A percentile compares a stretch with the other conserved stretches of the same genome.
Conservation (phyloP, 2,113 vertebrate species). For the Pedetes capensis region DNA sequence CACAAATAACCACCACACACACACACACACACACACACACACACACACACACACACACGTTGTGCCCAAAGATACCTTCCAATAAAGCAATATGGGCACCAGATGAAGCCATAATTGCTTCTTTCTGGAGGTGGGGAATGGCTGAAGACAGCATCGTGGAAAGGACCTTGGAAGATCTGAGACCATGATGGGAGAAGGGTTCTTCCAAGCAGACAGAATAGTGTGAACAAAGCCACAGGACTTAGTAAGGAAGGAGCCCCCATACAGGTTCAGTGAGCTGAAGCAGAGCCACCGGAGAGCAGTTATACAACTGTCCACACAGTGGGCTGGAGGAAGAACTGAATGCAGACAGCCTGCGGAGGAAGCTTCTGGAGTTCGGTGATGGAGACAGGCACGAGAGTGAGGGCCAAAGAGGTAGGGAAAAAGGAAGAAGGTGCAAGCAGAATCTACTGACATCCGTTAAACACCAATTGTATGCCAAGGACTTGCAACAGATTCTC, state of each 20-base stretch:
- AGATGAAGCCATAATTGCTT: neutral
- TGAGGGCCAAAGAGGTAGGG: neutral
- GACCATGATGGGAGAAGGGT: neutral
- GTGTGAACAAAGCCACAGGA: neutral
- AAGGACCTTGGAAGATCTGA: neutral
- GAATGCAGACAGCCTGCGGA: neutral
- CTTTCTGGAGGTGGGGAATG: neutral
- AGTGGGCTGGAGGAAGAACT: too few relatives aligned
- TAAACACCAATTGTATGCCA: neutral
- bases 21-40: too few relatives aligned
- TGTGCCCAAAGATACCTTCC: neutral
- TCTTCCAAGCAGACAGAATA: neutral
- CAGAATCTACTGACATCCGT: neutral
- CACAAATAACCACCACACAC: neutral
- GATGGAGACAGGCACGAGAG: fast-evolving
- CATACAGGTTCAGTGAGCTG: fast-evolving
- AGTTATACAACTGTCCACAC: neutral
- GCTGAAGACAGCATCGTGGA: neutral
- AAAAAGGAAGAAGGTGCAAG: neutral
- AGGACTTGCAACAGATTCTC: fast-evolving
- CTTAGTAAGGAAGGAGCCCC: neutral
- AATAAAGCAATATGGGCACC: neutral
- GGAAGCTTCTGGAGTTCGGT: neutral
- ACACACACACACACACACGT: too few relatives aligned
- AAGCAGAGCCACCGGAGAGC: fast-evolving